These are phyloP conservation scores for Polyploca ridens DNA, from an alignment of 2,888 invertebrate species.

Conservation along the genomic window DNA sequence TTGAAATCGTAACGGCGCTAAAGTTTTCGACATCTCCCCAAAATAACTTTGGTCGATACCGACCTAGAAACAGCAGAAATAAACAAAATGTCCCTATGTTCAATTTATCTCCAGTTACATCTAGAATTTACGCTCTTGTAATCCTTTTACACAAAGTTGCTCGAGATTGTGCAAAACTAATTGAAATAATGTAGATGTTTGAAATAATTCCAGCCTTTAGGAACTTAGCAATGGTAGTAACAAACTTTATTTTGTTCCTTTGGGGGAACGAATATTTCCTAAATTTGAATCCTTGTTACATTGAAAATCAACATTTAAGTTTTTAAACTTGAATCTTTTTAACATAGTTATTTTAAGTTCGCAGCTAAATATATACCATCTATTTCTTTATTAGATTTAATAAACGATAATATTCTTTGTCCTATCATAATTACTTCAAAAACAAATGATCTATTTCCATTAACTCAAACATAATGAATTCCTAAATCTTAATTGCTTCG, in stretches of 20 bases:
- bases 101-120: not conserved
- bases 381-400: no score
- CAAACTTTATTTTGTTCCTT: not conserved
- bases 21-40: not conserved
- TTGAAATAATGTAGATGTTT: not conserved
- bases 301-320: not conserved
- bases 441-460: no score
- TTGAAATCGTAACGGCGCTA: not conserved
- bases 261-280: not conserved
- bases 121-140: not conserved
- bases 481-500: no score
- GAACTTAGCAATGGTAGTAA: not conserved
- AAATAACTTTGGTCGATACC: conserved; percentile 5
- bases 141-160: not conserved
- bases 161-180: not conserved
- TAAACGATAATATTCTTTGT: no score
- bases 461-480: no score
- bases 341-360: no score
- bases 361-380: no score
- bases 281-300: not conserved
- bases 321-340: no score
- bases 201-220: not conserved
- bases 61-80: conserved; percentile 1
- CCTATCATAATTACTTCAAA: no score
- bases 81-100: not conserved